Base-by-base conservation (phyloP, 2,888 invertebrate species). In the Eupithecia abbreviata region DNA sequence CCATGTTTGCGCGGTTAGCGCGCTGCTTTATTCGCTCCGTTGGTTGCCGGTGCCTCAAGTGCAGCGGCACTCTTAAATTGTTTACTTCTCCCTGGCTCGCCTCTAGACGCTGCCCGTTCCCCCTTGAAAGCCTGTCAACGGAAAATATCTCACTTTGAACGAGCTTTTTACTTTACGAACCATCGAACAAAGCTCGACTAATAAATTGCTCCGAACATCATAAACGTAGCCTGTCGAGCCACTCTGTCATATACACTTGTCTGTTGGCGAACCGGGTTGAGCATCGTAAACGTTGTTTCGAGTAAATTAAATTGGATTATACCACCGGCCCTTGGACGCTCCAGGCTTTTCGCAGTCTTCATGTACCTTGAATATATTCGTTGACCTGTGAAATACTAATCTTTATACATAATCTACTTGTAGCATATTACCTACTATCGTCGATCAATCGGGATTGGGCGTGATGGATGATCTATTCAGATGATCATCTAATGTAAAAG, bases 31-130 rank as follows among this genome's bases (percentile, higher is more conserved):
- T 88, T 87, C 90, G 88, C 87, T 88, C 84, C 88, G 89, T 87
- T 91, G 62, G 62, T 62, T 62, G 62, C 62, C 62, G 12, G 30
- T 62, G 89, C 88, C 84, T 88, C 86, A 87, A 90, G 89, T 90
- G 89, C 88, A 88, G 82, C 85, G 86, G 85, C 85, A 87, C 89
- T 90, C 86, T 87, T 86, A 90, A 91, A 91, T 90, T 90, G 90
- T 91, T 92, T 90, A 90, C 89, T 90, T 89, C 88, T 88, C 85
- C 86, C 82, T 89, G 87, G 85, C 80, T 87, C 80, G 76, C 77
- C 74, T 78, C 75, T 77, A 77, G 77, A 77, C 72, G 75, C 7
- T 45, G 15, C 42, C 68, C 41, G 74, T 75, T 62, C 75, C 62
- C 7, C 65, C 51, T 75, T 67, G 70, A 73, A 73, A 76, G 72